These are phyloP conservation scores for Drosophila tropicalis DNA, from an alignment of 1,140 invertebrate genomes.

Conservation along the genomic window DNA sequence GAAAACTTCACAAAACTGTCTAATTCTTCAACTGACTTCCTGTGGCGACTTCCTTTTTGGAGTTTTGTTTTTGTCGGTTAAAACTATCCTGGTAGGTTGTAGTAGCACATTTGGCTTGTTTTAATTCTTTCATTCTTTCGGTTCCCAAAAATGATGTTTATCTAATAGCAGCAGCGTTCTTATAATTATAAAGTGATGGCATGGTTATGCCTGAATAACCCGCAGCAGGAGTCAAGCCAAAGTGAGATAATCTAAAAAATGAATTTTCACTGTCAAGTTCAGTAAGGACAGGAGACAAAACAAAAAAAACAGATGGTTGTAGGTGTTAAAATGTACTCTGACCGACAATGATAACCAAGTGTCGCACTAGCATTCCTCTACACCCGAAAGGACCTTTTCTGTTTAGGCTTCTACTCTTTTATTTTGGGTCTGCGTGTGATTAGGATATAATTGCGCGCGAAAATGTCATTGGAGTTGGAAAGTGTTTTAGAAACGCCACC, in stretches of 20 bases:
- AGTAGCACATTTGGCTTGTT: constrained; percentile 8
- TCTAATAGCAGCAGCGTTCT: constrained; percentile 57
- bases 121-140: constrained; percentile 33
- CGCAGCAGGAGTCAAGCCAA: constrained; percentile 47
- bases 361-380: constrained; percentile 47
- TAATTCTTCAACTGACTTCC: constrained; percentile 58
- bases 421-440: constrained; percentile 57
- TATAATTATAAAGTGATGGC: constrained; percentile 67
- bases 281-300: constrained; percentile 5
- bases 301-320: constrained; percentile 56
- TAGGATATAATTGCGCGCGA: constrained; percentile 73
- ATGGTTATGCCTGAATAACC: constrained; percentile 69
- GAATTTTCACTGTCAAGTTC: constrained; percentile 59
- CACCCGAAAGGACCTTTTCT: constrained; percentile 33
- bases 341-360: constrained; percentile 62
- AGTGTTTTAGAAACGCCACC: constrained; percentile 51
- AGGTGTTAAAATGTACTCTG: constrained; percentile 55
- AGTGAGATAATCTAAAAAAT: constrained; percentile 73
- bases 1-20: constrained; percentile 29
- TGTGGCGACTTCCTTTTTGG: constrained; percentile 68
- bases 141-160: constrained; percentile 64
- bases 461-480: constrained; percentile 68
- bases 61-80: constrained; percentile 1
- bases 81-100: constrained; percentile 58
- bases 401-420: constrained; percentile 8